phyloP scores from a whole-genome alignment of 2,113 vertebrate species.

The Chiloscyllium plagiosum region DNA sequence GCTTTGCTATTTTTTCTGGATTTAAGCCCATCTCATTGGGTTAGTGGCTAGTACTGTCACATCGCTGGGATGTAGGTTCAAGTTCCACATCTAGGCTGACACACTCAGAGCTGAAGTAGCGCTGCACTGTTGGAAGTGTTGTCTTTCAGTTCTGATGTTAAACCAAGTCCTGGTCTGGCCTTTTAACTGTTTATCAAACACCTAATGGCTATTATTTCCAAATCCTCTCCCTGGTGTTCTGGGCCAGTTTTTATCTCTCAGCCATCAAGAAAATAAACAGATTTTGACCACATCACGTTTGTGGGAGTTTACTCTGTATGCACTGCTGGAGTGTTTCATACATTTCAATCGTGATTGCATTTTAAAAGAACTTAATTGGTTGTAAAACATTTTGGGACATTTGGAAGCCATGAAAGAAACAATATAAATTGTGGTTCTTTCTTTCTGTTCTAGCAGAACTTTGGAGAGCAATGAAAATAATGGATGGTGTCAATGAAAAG shows the following conservation, averaged over 20 bases:
- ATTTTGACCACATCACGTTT: neutral
- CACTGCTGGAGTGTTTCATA: neutral
- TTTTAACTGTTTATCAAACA: neutral
- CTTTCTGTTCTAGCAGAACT: neutral
- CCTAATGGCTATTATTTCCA: neutral
- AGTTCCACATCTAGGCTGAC: neutral
- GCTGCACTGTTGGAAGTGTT: neutral
- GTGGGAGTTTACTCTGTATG: neutral
- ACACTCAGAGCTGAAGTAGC: neutral
- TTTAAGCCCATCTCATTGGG: neutral
- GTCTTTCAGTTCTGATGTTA: neutral
- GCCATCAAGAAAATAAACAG: neutral
- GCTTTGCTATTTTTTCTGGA: neutral
- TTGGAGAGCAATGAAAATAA: neutral
- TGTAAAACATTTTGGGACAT: neutral
- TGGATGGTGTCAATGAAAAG: too few relatives aligned
- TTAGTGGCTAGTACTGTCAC: neutral
- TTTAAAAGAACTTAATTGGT: neutral
- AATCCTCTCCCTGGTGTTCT: neutral
- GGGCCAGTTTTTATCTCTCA: neutral
- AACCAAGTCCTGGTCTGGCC: neutral
- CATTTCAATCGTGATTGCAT: neutral
- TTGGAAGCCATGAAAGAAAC: neutral
- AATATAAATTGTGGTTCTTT: neutral
- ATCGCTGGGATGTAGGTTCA: neutral